Evolutionary conservation across 2,113 vertebrate species (phyloP), one percentile per base, ranked within the genome.

Genomic region (Hemibates koningsi): DNA sequence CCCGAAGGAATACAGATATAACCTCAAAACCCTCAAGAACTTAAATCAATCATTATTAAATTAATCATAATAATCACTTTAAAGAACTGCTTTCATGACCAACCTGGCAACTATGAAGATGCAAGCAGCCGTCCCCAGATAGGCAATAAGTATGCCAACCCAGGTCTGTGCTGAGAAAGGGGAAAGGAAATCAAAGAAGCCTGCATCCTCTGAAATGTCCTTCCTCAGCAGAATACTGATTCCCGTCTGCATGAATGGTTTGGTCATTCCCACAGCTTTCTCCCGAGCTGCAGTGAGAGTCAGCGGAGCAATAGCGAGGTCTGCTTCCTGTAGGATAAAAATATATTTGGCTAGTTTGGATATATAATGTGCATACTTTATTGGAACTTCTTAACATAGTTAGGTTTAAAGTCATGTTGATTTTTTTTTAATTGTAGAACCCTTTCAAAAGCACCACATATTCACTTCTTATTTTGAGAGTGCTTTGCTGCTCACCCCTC

Each of bases 161-260:
- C 98, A 98, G 36, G 97, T 97, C 92, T 98, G 94, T 13, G 96
- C 95, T 13, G 97, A 94, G 91, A 98, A 98, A 8, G 98, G 97
- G 36, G 95, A 89, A 82, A 98, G 91, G 95, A 98, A 98, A 59
- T 96, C 95, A 92, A 98, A 98, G 78, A 97, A 94, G 1, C 95
- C 94, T 4, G 95, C 21, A 4, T 90, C 95, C 54, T 97, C 96
- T 1, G 96, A 94, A 68, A 93, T 90, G 61, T 98, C 97, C 79
- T 96, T 98, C 36, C 96, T 96, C 29, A 98, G 92, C 87, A 98
- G 52, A 93, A 98, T 97, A n/a, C 97, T 97, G 27, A 98, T 97
- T 1, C 98, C 98, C 0, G 97, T 98, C 93, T 98, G 96, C 96
- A 98, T 97, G 96, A 98, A 98, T 0, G 98, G 97, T 1, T 97